Evolutionary conservation across 1,140 invertebrate genomes (phyloP).

Genomic region (Goniozus legneri): DNA sequence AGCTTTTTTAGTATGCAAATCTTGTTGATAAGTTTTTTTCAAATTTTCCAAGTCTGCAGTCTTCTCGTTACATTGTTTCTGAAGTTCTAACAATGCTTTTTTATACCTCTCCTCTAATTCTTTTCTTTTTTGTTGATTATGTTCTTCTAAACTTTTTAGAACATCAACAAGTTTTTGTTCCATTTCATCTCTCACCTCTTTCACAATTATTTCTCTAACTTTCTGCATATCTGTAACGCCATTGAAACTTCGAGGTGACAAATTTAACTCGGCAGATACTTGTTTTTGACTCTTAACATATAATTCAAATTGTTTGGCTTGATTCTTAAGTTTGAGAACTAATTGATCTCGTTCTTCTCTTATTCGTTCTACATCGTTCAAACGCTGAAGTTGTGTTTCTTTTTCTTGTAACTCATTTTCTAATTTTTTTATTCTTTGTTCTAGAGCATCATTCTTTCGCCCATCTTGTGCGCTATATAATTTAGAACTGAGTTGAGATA

Average conservation of each 20-base stretch:
- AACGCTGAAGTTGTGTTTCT: slow-evolving; percentile 28
- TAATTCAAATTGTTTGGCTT: slow-evolving; percentile 44
- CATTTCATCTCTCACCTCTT: slow-evolving; percentile 42
- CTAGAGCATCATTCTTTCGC: slow-evolving; percentile 20
- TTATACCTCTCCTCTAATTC: slow-evolving; percentile 40
- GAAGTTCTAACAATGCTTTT: slow-evolving; percentile 27
- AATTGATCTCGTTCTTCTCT: slow-evolving; percentile 40
- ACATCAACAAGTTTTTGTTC: slow-evolving; percentile 41
- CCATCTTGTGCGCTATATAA: slow-evolving; percentile 25
- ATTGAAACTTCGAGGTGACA: slow-evolving; percentile 28
- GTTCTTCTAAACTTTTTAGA: slow-evolving; percentile 33
- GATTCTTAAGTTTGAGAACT: slow-evolving; percentile 39
- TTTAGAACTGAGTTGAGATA: slow-evolving; percentile 22
- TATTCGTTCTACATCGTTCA: slow-evolving; percentile 38
- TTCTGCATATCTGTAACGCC: slow-evolving; percentile 40
- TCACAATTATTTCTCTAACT: slow-evolving; percentile 36
- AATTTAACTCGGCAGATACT: slow-evolving; percentile 40
- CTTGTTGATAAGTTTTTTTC: slow-evolving; percentile 32
- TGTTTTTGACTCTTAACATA: slow-evolving; percentile 42
- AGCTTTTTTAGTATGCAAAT: slow-evolving; percentile 36
- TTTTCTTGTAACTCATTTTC: slow-evolving; percentile 37
- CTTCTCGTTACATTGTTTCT: slow-evolving; percentile 33
- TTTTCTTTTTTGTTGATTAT: slow-evolving; percentile 29
- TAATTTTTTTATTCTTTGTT: slow-evolving; percentile 34
- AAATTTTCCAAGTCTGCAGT: slow-evolving; percentile 33